Evolutionary conservation across 1,140 invertebrate species (phyloP).

Genomic region (Scaptodrosophila lebanonensis): DNA sequence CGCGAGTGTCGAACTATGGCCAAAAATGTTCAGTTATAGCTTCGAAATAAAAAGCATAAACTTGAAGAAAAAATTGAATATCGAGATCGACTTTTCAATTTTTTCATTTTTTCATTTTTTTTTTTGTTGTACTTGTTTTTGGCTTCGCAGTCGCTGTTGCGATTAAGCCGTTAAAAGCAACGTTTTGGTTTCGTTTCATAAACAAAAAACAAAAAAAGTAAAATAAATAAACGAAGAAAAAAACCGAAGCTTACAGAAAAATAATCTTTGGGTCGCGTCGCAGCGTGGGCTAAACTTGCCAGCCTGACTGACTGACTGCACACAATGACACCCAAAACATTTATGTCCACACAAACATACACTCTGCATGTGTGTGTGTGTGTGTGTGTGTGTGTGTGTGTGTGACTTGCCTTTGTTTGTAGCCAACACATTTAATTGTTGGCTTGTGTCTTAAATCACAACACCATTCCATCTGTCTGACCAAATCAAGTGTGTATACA

Average conservation of each 20-base stretch:
- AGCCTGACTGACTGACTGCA: conserved; percentile 21
- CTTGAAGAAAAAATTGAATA: conserved; percentile 4
- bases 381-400: conserved; percentile 24
- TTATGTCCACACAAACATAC: too few relatives aligned
- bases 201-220: too few relatives aligned
- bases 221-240: not conserved
- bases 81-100: not conserved
- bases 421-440: conserved; percentile 33
- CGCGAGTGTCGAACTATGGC: conserved; percentile 50
- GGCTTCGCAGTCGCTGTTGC: too few relatives aligned
- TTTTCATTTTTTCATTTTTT: not conserved
- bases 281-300: conserved; percentile 29
- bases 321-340: too few relatives aligned
- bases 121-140: conserved; percentile 6
- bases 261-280: conserved; percentile 16
- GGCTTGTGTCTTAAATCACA: conserved; percentile 66
- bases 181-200: conserved; percentile 10
- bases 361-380: conserved; percentile 1
- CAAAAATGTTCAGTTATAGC: conserved; percentile 23
- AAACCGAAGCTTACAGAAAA: conserved; percentile 11
- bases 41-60: conserved; percentile 9
- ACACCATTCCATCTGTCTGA: conserved; percentile 5
- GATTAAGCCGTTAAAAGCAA: conserved; percentile 45
- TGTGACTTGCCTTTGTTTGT: conserved; percentile 10
- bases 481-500: too few relatives aligned